Evolutionary conservation across 2,797 vertebrate species (phyloP).

Genomic region (Phalanger gymnotis): DNA sequence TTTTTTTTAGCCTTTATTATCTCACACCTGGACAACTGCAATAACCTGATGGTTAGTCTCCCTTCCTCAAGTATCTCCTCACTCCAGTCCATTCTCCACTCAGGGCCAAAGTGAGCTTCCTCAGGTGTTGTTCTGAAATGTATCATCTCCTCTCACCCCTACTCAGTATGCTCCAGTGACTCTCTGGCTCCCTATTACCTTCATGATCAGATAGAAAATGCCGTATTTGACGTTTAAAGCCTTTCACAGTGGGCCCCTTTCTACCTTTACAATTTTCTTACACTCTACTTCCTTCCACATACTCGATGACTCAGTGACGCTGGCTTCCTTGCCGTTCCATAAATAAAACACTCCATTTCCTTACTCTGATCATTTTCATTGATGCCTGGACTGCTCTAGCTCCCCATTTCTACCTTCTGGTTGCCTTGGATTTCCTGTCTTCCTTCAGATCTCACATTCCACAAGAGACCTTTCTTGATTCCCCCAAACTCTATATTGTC

Average conservation of each 20-base stretch:
- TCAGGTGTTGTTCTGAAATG: background rate
- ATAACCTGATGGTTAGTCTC: background rate
- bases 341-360: background rate
- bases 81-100: no score
- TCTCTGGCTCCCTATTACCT: background rate
- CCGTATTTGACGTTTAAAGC: background rate
- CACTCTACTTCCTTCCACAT: background rate
- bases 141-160: background rate
- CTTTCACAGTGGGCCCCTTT: background rate
- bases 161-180: background rate
- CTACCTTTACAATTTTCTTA: background rate
- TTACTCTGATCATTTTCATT: background rate
- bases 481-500: background rate
- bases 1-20: background rate
- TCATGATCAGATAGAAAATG: background rate
- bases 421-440: background rate
- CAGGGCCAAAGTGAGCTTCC: background rate
- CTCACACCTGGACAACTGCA: background rate
- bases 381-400: background rate
- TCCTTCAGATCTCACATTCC: background rate
- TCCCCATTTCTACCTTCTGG: background rate
- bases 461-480: background rate
- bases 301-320: background rate
- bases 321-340: background rate
- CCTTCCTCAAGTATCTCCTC: background rate